Evolutionary conservation across 2,888 invertebrate species (phyloP), one percentile per base, ranked within the genome.

Genomic region (Hipparchia sbordonii): DNA sequence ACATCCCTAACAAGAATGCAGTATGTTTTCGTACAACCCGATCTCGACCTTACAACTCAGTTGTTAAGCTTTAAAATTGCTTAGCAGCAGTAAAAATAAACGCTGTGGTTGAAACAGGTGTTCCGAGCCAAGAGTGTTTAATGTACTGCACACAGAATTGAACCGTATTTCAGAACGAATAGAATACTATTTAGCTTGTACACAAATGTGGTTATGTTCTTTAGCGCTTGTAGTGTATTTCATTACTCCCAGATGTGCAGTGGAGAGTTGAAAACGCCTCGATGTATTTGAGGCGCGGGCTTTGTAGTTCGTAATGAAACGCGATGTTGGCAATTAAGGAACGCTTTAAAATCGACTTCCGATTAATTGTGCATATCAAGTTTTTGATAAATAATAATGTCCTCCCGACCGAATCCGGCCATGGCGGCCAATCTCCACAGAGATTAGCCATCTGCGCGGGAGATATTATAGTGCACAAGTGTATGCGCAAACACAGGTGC

Each of bases 191-290:
- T 82, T 84, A 6, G 9, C 0, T 63, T 6, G 39, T 54, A 74
- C n/a, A 1, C 1, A 39, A 56, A 61, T 67, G 67, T n/a, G 62
- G 65, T 79, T 85, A 79, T 72, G 82, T 74, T 79, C 68, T 86
- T 88, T 82, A 79, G 57, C 61, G 68, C 72, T 76, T 80, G 76
- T 51, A 23, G 72, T 67, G 75, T 77, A 79, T 82, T 85, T 88
- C 89, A 91, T 91, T 87, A 90, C 89, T 91, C 90, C 93, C 93
- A 93, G 93, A 93, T 93, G 93, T 93, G 93, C 92, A 91, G 87
- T 89, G 85, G 85, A 67, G 67, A 6, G 87, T 90, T 85, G 86
- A 82, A 82, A 86, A 86, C 82, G 85, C 87, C 85, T 85, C 88
- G 86, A 85, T 89, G 87, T 90, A 91, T 90, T 90, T 85, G 85